Evolutionary conservation across 1,140 invertebrate genomes (phyloP), one percentile per base, ranked within the genome.

Genomic region (Caenorhabditis latens): DNA sequence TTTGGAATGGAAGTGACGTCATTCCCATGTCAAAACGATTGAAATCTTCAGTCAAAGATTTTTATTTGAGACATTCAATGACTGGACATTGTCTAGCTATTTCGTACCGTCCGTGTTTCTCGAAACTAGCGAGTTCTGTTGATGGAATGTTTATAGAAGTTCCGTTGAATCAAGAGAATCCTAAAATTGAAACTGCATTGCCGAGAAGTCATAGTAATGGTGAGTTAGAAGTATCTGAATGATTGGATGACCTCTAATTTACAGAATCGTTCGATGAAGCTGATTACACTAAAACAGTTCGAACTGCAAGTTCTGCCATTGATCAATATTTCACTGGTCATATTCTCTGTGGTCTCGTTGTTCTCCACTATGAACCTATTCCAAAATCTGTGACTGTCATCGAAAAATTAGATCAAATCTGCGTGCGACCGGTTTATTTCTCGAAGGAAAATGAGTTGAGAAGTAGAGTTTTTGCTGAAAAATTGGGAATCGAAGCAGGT

Each of bases 371-470:
- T 57, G 86, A 86, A 57, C 65, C 86, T 13, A 14, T 86, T 58
- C 86, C 86, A 21, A 8, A 53, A 48, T 48, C 86, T 43, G 82
- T 84, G 19, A 42, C 75, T 1, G 6, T 83, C 13, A 71, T 86
- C 8, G 86, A 86, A 21, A 53, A 46, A 57, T 32, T 86, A 16
- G 86, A 86, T 40, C 75, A 86, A 50, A 84, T 63, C 9, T 86
- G 86, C 65, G 65, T 86, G 42, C 86, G 86, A 14, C 71, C 71
- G 11, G 86, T 86, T 19, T 86, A 83, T 32, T 86, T 83, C 42
- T 86, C 86, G n/a, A 86, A 75, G 16, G 86, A 86, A 83, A 86
- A 86, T 21, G 86, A 86, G 50, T 50, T 86, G 32, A 19, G 86
- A 63, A 86, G 86, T 63, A 4, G 86, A 8, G 86, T 86, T 50